These are phyloP conservation scores for Lipotes vexillifer DNA, from an alignment of 2,113 vertebrate genomes.

Conservation along the genomic window DNA sequence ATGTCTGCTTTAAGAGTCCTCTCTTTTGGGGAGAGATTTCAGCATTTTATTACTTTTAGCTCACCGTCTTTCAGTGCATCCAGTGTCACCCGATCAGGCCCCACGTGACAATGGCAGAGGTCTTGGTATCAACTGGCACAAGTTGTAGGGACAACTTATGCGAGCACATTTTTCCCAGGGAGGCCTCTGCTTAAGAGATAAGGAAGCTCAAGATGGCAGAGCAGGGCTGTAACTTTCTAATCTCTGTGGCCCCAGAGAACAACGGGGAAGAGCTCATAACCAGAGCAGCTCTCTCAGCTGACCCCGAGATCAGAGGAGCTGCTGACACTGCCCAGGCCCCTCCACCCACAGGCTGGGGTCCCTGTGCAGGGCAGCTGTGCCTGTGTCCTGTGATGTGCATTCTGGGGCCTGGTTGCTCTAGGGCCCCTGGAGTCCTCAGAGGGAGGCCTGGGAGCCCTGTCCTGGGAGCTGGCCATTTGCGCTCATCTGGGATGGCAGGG, in stretches of 20 bases:
- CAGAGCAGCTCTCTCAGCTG: neutral
- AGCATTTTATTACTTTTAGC: neutral
- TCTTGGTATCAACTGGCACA: neutral
- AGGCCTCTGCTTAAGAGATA: slow-evolving; percentile 13
- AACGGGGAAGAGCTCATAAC: neutral
- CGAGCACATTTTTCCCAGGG: neutral
- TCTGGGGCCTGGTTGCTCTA: neutral
- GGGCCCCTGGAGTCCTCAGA: neutral
- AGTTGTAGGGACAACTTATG: neutral
- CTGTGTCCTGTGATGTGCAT: neutral
- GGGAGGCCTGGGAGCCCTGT: neutral
- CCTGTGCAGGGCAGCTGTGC: rapidly evolving
- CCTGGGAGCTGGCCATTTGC: neutral
- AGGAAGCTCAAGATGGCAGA: neutral
- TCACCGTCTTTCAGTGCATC: neutral
- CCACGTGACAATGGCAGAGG: neutral
- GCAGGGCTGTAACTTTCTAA: neutral
- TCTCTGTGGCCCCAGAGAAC: neutral
- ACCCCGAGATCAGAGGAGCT: neutral
- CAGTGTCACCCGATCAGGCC: neutral
- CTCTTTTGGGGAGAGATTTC: neutral
- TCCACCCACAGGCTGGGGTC: too few relatives aligned
- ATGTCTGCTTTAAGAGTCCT: neutral
- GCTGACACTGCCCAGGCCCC: rapidly evolving
- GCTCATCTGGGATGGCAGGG: neutral